Evolutionary conservation across 1,140 invertebrate species (phyloP), one percentile per base, ranked within the genome.

Genomic region (Heliconius congener): DNA sequence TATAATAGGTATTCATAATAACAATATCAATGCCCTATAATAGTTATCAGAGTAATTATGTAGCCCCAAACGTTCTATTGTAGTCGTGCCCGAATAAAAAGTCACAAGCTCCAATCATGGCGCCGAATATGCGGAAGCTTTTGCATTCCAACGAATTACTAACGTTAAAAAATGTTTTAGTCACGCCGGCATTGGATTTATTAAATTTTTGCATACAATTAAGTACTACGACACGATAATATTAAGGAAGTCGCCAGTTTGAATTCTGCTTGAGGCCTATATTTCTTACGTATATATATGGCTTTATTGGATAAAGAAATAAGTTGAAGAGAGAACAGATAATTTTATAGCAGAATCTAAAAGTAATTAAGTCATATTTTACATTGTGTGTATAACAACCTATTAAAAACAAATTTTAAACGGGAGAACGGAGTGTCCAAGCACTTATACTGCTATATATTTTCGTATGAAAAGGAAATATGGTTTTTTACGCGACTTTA

Each of bases 101-200:
- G 42, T 74, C n/a, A 39, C 37, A 6, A 71, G 76, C 55, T 66
- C 34, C 37, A 42, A 74, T 42, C 37, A 52, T 50, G 74, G 55
- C 75, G 72, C 74, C 75, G 79, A 71, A 73, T 76, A 84, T 84
- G 83, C 83, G 83, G 80, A 81, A 81, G 77, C 74, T 71, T 78
- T 78, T 27, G 66, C 76, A 76, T 72, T 71, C 70, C 73, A 74
- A 74, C 19, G 70, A 71, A 76, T 80, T 80, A 39, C 18, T 42
- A 57, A 52, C 72, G 39, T 60, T 50, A 73, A 71, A 80, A 72
- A 34, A 50, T 27, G n/a, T 80, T 80, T 76, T 73, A 27, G 78
- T 66, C 60, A 66, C 23, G 60, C 23, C 60, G 13, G 60, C 27
- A 30, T 66, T 30, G 5, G 27, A 66, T 66, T 66, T 66, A 6